Conservation (phyloP, 2,797 vertebrate species). For the Brachyalestes nurse region DNA sequence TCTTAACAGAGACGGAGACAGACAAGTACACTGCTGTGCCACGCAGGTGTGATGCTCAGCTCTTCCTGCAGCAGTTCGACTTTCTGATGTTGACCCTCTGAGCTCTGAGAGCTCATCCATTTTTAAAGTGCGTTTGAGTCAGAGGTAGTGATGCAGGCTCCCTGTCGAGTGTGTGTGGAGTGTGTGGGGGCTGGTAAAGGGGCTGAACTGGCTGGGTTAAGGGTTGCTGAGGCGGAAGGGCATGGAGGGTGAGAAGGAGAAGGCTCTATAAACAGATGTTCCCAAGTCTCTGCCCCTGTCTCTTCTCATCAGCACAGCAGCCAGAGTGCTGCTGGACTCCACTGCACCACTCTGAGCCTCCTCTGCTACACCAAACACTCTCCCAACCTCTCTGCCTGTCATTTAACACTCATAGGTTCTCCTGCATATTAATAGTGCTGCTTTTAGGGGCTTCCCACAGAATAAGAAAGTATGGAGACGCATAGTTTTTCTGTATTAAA, state of each 20-base stretch:
- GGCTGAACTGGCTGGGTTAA: not conserved
- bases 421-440: not conserved
- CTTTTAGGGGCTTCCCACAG: too few relatives aligned
- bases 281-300: conserved; percentile 65
- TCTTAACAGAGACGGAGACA: not conserved
- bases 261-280: conserved; percentile 72
- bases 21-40: not conserved
- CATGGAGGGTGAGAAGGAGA: conserved; percentile 50
- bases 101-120: conserved; percentile 11
- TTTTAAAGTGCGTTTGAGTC: conserved; percentile 30
- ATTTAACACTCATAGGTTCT: not conserved
- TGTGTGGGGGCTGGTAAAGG: conserved; percentile 18
- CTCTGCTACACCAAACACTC: not conserved
- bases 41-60: not conserved
- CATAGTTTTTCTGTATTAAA: too few relatives aligned
- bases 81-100: conserved; percentile 25
- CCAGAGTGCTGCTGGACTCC: conserved; percentile 39
- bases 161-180: conserved; percentile 10
- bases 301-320: conserved; percentile 68
- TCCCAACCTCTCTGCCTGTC: not conserved
- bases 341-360: conserved; percentile 25
- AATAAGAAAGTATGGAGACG: too few relatives aligned
- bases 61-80: conserved; percentile 2
- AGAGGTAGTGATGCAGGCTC: conserved; percentile 8
- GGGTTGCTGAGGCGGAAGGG: conserved; percentile 40